Base-by-base conservation (phyloP, 2,888 invertebrate species). In the Pandemis cinnamomeana region DNA sequence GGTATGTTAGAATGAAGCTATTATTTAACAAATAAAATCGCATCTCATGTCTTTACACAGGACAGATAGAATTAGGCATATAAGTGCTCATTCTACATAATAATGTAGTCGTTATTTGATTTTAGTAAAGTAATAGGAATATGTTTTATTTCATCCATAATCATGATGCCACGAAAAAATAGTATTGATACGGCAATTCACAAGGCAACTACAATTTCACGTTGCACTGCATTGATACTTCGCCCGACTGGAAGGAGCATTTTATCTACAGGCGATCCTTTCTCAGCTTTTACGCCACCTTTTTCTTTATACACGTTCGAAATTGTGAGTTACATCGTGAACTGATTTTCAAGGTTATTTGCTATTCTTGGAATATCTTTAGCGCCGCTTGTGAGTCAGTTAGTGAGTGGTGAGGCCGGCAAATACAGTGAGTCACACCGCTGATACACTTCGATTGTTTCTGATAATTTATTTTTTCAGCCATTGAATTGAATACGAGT, bases 311-410 rank as follows among this genome's bases (percentile, higher is more conserved):
- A 41, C 13, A 44, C n/a, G 46, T 41, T 27, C 53, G 48, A 53
- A 71, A 64, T 63, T 11, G 71, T 71, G 69, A 55, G 36, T 36
- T 20, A 67, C 41, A 55, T 67, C 71, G 70, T 72, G 71, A 60
- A 81, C 78, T 80, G 80, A 85, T 83, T 89, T 86, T 89, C 92
- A 92, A 93, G 91, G 92, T 85, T 89, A 89, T 81, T 84, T 82
- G 86, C 87, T 90, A 89, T 92, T 93, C 92, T 87, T 80, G 89
- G 92, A 92, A 91, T 87, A 89, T 90, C 88, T 88, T 91, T 89
- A 89, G 86, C 88, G 84, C 86, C 86, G 84, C 80, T 83, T 79
- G 81, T 92, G 91, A 92, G 84, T 92, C 91, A 92, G 84, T 92
- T 91, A 92, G 62, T 67, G 60, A 61, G 71, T 51, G 66, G 58